Percentiles rank a stretch among this genome's conserved stretches.
These are phyloP conservation scores for Pantherophis vulpinus DNA, from an alignment of 2,797 vertebrate genomes.

Conservation along the genomic window DNA sequence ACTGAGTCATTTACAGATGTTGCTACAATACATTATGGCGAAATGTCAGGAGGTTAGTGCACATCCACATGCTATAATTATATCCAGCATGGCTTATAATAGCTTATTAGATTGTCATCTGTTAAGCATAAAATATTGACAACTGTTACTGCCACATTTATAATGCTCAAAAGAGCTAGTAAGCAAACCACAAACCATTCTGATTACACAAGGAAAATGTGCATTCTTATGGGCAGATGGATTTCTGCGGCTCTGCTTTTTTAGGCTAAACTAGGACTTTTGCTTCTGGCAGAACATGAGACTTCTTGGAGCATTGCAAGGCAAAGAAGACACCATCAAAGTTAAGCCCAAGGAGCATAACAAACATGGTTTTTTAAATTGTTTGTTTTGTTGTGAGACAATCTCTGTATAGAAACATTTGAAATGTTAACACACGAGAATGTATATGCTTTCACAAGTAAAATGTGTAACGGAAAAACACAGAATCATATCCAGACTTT, in stretches of 20 bases:
- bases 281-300: background rate
- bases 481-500: background rate
- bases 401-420: background rate
- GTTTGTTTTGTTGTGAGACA: background rate
- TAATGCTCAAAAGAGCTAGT: constrained; percentile 48
- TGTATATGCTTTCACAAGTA: background rate
- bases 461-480: background rate
- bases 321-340: background rate
- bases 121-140: constrained; percentile 58
- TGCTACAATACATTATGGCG: constrained; percentile 35
- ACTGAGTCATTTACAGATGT: constrained; percentile 31
- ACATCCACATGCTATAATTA: constrained; percentile 47
- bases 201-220: constrained; percentile 39
- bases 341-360: background rate
- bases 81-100: constrained; percentile 48
- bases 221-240: constrained; percentile 12
- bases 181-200: constrained; percentile 51
- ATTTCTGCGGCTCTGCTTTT: constrained; percentile 6
- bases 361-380: background rate
- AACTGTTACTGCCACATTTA: constrained; percentile 55
- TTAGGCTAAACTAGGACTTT: background rate
- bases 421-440: background rate
- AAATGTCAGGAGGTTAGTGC: constrained; percentile 51
- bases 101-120: constrained; percentile 61
- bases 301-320: background rate